Percentiles rank a stretch among this genome's conserved stretches.
These are phyloP conservation scores for Syngnathus acus DNA, from an alignment of 2,797 vertebrate species.

Conservation along the genomic window DNA sequence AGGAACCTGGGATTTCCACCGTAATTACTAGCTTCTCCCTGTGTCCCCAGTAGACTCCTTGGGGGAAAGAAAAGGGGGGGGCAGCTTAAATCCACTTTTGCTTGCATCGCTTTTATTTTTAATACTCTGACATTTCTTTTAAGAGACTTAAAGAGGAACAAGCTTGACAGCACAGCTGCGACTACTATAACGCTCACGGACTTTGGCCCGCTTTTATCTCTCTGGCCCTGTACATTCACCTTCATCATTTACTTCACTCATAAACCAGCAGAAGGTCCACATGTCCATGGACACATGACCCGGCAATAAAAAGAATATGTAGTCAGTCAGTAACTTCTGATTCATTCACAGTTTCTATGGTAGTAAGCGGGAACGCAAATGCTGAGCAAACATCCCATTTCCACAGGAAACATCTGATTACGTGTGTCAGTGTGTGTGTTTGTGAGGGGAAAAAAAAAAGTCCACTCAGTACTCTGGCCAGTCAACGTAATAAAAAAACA, in stretches of 20 bases:
- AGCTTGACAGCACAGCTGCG: not conserved
- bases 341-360: constrained; percentile 38
- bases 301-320: not conserved
- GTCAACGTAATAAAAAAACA: not conserved
- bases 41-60: constrained; percentile 20
- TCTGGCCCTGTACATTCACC: constrained; percentile 30
- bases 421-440: constrained; percentile 6
- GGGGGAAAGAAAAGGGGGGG: constrained; percentile 24
- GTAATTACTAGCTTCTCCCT: constrained; percentile 49
- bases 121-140: not conserved
- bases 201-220: constrained; percentile 49
- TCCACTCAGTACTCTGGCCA: not conserved
- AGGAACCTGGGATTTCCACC: constrained; percentile 47
- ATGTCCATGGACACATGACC: not conserved
- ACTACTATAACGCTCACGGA: constrained; percentile 24
- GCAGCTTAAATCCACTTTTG: constrained; percentile 25
- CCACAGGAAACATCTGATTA: constrained; percentile 37
- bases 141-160: not conserved
- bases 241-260: constrained; percentile 27
- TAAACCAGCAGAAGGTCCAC: constrained; percentile 19
- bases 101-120: not conserved
- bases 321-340: constrained; percentile 12
- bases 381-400: constrained; percentile 62
- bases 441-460: not conserved
- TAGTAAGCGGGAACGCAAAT: constrained; percentile 33